phyloP scores from a whole-genome alignment of 2,113 vertebrate genomes.

The Caretta caretta region DNA sequence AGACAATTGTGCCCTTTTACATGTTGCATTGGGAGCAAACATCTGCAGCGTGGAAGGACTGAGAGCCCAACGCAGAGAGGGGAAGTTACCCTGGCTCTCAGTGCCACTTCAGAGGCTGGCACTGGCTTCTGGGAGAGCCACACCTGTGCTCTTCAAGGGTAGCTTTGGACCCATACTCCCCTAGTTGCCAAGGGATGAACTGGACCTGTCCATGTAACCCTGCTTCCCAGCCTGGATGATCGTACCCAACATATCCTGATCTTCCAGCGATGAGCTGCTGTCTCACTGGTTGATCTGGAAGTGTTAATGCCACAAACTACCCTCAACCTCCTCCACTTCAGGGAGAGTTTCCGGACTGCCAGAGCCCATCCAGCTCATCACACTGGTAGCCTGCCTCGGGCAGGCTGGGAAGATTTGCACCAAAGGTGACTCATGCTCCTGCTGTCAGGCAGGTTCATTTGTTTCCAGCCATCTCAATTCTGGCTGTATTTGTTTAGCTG shows the following conservation, averaged over 20 bases:
- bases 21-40: neutral
- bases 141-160: neutral
- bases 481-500: neutral
- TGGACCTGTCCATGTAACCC: neutral
- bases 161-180: neutral
- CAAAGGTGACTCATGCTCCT: neutral
- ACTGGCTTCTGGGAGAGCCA: neutral
- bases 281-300: neutral
- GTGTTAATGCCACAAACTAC: neutral
- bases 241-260: neutral
- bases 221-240: neutral
- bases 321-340: neutral
- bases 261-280: neutral
- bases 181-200: neutral
- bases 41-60: neutral
- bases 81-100: neutral
- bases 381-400: neutral
- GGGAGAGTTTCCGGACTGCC: neutral
- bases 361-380: neutral
- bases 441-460: neutral
- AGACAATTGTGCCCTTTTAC: neutral
- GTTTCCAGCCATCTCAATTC: neutral
- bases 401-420: neutral
- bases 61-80: neutral
- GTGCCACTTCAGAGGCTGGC: neutral